Base-by-base conservation (phyloP, 2,888 invertebrate species). In the Leptopterna dolabrata region DNA sequence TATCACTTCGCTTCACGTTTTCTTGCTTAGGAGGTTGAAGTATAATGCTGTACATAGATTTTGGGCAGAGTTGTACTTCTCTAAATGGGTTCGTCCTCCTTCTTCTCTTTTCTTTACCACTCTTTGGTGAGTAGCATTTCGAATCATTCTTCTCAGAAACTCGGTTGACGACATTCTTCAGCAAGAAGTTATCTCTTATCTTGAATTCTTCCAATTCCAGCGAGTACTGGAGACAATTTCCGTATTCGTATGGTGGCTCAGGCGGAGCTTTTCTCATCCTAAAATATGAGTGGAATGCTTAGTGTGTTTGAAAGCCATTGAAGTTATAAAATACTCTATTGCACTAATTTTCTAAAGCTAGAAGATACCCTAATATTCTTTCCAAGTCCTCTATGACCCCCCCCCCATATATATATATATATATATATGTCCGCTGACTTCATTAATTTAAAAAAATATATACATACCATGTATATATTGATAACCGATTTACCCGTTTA, bases 211-310 rank as follows among this genome's bases (percentile, higher is more conserved):
- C 83, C n/a, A 83, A 70, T 3, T 63, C 43, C 24, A 83, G 16
- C 2, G 41, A 19, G n/a, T 70, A 63, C 43, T 24, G 83, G 24
- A 83, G 83, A 27, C 83, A 83, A 29, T 70, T 71, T 11, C 83
- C 63, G 27, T 83, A 70, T 27, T 83, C 71, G 71, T 70, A 83
- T n/a, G n/a, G n/a, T 19, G 83, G 83, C 3, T 9, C 14, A 1
- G 83, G 70, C 6, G 70, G 63, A 3, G 83, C 30, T 70, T 83
- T 83, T 16, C 30, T 55, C 83, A 83, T 70, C 43, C 83, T 73
- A 29, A 63, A 63, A 63, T 36, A 36, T 36, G n/a, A n/a, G n/a
- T n/a, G n/a, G n/a, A n/a, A n/a, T n/a, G n/a, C n/a, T n/a, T n/a
- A n/a, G n/a, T n/a, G n/a, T n/a, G n/a, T n/a, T n/a, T n/a, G n/a